Evolutionary conservation across 2,113 vertebrate genomes (phyloP).

Genomic region (Corythornis madagascariensis): DNA sequence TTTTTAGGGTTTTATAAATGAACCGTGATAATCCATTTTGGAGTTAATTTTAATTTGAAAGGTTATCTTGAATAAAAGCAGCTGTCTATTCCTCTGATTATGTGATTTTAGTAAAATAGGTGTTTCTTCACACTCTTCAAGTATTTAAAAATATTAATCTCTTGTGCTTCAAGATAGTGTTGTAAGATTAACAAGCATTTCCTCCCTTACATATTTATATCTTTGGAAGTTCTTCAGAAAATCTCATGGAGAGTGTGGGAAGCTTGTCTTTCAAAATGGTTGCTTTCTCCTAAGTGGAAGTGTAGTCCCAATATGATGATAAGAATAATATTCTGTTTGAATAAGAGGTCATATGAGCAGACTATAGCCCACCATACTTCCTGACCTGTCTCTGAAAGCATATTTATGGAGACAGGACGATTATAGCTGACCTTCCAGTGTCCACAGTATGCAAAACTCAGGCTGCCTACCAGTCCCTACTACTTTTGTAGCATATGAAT

Average conservation of each 20-base stretch:
- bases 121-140: not conserved
- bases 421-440: not conserved
- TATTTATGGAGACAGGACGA: not conserved
- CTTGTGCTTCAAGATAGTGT: not conserved
- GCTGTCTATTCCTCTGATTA: not conserved
- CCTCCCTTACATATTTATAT: rapidly evolving
- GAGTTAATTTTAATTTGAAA: not conserved
- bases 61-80: not conserved
- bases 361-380: not conserved
- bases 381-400: not conserved
- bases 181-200: not conserved
- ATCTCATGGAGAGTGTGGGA: not conserved
- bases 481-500: not conserved
- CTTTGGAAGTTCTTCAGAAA: not conserved
- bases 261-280: not conserved
- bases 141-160: not conserved
- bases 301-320: rapidly evolving
- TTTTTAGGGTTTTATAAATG: not conserved
- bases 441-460: not conserved
- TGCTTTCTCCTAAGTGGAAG: not conserved
- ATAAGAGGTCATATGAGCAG: not conserved
- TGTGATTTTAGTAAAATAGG: not conserved
- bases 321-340: not conserved
- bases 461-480: not conserved
- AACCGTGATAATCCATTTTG: not conserved